Conservation (phyloP, 1,140 invertebrate genomes). For the Zaprionus lachaisei region DNA sequence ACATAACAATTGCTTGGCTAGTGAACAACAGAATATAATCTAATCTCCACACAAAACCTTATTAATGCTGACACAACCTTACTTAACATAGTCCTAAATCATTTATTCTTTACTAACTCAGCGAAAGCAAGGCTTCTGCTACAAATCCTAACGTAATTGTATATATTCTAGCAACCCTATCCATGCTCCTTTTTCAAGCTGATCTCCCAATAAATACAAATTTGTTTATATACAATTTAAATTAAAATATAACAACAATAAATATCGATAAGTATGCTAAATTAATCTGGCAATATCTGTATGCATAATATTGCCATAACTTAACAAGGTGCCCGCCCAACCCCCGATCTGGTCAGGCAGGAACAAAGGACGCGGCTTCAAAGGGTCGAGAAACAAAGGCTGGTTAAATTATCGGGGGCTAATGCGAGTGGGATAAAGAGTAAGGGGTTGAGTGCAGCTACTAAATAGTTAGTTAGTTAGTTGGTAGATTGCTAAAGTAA, state of each 20-base stretch:
- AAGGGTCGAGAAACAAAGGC: conserved; percentile 24
- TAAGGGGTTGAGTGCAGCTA: conserved; percentile 14
- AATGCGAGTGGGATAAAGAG: conserved; percentile 4
- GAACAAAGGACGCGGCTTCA: conserved; percentile 19
- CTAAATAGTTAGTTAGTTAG: conserved; percentile 62
- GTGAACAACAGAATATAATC: not conserved
- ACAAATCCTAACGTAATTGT: not conserved
- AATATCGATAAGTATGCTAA: not conserved
- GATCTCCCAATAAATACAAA: not conserved
- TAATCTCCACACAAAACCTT: not conserved
- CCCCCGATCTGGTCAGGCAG: not conserved
- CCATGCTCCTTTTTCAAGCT: not conserved
- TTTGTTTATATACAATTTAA: not conserved
- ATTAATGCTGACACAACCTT: not conserved
- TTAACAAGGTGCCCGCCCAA: not conserved
- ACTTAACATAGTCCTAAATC: not conserved
- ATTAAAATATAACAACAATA: not conserved
- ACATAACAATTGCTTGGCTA: not conserved
- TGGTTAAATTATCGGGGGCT: conserved; percentile 19
- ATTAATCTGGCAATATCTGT: not conserved
- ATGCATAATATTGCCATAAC: not conserved
- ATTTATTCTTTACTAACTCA: not conserved
- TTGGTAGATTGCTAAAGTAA: conserved; percentile 39
- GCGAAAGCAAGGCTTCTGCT: not conserved
- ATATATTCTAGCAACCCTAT: too few relatives aligned